These are phyloP conservation scores for Orthosia gracilis DNA, from an alignment of 2,888 invertebrate genomes.

Conservation along the genomic window DNA sequence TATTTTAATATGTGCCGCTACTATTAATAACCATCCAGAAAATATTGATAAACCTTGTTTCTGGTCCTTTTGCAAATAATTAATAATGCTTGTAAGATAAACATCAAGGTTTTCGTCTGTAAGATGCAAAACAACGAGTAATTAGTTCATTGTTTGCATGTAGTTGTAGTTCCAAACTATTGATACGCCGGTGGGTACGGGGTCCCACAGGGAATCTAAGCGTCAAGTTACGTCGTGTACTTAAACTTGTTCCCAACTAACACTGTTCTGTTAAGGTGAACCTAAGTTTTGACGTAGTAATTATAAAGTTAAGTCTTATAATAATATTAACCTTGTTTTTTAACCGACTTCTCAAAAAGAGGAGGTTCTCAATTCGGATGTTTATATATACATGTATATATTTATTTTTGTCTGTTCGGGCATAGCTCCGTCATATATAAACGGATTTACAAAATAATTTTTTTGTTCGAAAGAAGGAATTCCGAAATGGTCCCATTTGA, in stretches of 20 bases:
- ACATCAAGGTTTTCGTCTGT: background rate
- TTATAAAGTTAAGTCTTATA: background rate
- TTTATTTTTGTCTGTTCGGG: too few relatives aligned
- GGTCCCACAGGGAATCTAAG: constrained; percentile 1
- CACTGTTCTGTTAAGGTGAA: constrained; percentile 15
- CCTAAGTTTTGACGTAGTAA: constrained; percentile 8
- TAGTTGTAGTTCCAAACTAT: constrained; percentile 24
- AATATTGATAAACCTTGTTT: background rate
- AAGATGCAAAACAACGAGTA: constrained; percentile 7
- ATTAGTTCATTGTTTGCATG: constrained; percentile 30
- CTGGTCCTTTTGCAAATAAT: background rate
- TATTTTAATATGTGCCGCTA: background rate
- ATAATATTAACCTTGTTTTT: constrained; percentile 9
- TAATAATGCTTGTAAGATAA: background rate
- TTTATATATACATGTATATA: too few relatives aligned
- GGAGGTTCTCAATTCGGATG: too few relatives aligned
- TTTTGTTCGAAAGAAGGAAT: too few relatives aligned
- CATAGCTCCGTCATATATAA: too few relatives aligned
- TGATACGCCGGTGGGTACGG: constrained; percentile 19
- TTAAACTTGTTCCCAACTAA: constrained; percentile 42
- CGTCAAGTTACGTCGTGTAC: constrained; percentile 37
- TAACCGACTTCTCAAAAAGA: too few relatives aligned
- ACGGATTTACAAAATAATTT: too few relatives aligned
- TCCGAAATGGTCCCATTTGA: too few relatives aligned
- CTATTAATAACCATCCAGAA: too few relatives aligned